Percentiles rank a stretch among this genome's conserved stretches.
phyloP scores from a whole-genome alignment of 2,113 vertebrate genomes.

The Limnothrissa miodon region DNA sequence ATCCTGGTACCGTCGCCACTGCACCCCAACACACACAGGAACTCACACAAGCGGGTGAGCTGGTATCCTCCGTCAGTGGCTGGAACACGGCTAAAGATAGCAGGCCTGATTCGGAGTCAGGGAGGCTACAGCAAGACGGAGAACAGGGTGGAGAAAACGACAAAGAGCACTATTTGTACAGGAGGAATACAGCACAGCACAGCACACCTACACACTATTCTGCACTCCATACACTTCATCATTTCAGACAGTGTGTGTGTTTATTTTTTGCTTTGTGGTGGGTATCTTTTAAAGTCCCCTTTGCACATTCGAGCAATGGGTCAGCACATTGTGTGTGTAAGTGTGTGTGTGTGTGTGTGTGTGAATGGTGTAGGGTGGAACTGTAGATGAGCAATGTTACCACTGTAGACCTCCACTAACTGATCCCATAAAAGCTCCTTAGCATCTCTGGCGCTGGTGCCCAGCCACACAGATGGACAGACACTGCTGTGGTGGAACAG shows the following conservation, averaged over 20 bases:
- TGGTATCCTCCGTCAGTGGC: neutral
- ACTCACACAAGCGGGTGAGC: neutral
- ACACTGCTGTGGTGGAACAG: neutral
- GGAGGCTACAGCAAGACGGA: neutral
- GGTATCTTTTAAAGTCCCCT: neutral
- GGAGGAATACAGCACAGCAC: neutral
- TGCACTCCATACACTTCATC: neutral
- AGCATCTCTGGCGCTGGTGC: neutral
- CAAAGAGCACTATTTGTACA: neutral
- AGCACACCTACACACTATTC: neutral
- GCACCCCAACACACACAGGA: neutral
- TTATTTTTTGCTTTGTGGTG: neutral
- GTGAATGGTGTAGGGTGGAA: neutral
- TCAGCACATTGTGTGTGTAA: neutral
- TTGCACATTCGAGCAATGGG: neutral
- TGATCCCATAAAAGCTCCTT: neutral
- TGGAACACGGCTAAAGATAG: slow-evolving; percentile 13
- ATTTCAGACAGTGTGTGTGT: neutral
- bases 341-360: neutral
- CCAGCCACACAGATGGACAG: neutral
- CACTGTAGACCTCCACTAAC: neutral
- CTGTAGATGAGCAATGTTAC: neutral
- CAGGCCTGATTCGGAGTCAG: neutral
- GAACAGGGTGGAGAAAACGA: neutral
- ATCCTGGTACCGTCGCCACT: neutral